These are phyloP conservation scores for Andrena marginata DNA, from an alignment of 2,888 invertebrate species.

Conservation along the genomic window DNA sequence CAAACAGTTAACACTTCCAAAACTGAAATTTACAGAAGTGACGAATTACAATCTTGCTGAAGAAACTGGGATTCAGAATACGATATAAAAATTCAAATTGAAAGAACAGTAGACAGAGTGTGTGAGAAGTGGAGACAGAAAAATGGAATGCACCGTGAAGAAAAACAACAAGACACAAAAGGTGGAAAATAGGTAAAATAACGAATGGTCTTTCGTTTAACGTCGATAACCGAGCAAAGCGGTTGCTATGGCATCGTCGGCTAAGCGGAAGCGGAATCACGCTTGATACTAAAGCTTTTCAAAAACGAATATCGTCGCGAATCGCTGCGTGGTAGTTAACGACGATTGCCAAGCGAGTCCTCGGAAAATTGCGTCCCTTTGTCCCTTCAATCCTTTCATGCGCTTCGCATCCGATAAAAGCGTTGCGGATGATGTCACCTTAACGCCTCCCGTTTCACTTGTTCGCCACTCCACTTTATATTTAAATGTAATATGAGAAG, in stretches of 20 bases:
- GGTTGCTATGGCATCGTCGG: conserved; percentile 25
- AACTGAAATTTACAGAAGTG: neutral
- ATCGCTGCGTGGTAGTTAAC: conserved; percentile 33
- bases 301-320: conserved; percentile 43
- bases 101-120: neutral
- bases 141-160: neutral
- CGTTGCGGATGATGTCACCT: neutral
- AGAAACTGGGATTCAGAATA: neutral
- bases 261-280: conserved; percentile 64
- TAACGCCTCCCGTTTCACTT: conserved; percentile 1
- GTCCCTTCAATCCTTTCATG: conserved; percentile 16
- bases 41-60: neutral
- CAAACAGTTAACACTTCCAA: neutral
- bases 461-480: neutral
- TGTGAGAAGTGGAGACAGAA: neutral
- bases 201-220: conserved; percentile 22
- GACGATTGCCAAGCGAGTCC: conserved; percentile 30
- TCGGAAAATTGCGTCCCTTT: conserved; percentile 39
- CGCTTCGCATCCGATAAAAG: neutral
- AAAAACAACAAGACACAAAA: neutral
- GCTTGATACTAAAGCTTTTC: conserved; percentile 46
- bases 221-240: conserved; percentile 29
- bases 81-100: neutral
- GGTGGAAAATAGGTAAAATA: neutral
- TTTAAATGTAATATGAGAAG: neutral